Evolutionary conservation across 2,113 vertebrate species (phyloP).

Genomic region (Oostethus manadensis): DNA sequence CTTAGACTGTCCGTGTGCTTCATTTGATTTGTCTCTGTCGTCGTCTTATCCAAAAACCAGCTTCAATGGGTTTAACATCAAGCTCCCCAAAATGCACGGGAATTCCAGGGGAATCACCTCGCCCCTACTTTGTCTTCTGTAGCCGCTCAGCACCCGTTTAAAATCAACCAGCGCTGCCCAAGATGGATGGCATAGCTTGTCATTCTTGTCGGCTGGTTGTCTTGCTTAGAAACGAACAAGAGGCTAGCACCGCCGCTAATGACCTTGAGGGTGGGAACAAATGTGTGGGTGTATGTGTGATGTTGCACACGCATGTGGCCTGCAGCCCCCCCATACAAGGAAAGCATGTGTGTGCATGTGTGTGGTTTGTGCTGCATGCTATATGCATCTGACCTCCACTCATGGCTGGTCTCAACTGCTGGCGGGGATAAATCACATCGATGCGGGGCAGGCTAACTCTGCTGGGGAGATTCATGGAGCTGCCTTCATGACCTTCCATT

Average conservation of each 20-base stretch:
- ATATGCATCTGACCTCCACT: conserved; percentile 49
- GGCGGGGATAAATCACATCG: conserved; percentile 62
- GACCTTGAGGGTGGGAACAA: conserved; percentile 45
- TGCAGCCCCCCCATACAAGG: background rate
- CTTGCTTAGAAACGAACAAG: conserved; percentile 49
- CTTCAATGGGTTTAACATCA: conserved; percentile 18
- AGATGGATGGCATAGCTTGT: conserved; percentile 62
- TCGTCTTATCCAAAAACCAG: background rate
- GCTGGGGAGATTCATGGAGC: conserved; percentile 65
- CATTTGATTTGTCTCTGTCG: conserved; percentile 15
- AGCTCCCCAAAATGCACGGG: conserved; percentile 6
- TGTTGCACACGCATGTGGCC: background rate
- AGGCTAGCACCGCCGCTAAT: conserved; percentile 46
- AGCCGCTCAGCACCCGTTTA: conserved; percentile 44
- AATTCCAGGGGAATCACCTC: conserved; percentile 8
- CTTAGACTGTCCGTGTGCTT: conserved; percentile 6
- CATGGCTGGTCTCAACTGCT: conserved; percentile 32
- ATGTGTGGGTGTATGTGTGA: background rate
- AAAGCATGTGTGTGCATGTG: conserved; percentile 1
- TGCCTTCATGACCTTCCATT: conserved; percentile 64
- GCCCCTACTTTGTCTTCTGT: conserved; percentile 33
- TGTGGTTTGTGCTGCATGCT: conserved; percentile 21
- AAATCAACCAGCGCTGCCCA: conserved; percentile 34
- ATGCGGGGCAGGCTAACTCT: conserved; percentile 44
- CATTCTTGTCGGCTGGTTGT: conserved; percentile 65